Base-by-base conservation (phyloP, 2,797 vertebrate genomes). In the Rousettus madagascariensis region DNA sequence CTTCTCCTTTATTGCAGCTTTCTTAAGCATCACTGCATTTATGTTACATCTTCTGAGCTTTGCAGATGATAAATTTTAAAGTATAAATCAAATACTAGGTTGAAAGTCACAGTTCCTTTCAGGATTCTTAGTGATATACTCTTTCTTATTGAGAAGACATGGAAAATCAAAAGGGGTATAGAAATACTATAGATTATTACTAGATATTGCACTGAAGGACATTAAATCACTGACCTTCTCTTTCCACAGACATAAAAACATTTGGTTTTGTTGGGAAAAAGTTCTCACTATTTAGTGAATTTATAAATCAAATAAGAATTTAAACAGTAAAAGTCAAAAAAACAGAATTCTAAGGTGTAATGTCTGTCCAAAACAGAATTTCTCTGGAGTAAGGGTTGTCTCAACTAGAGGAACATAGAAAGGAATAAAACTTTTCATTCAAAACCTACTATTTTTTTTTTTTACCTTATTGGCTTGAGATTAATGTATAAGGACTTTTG, bases 1-100 rank as follows among this genome's bases (percentile, higher is more conserved):
- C 57, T 91, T 10, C 82, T 26, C 22, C 15, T 97, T 93, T 75
- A 72, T 11, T 9, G 22, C 59, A 33, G 17, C 74, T 95, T 61
- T 96, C 91, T 84, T 92, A 94, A 86, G 9, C 90, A 97, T 68
- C 75, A 61, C 38, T 96, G 94, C 83, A 77, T 95, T 90, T 96
- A 49, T 96, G 77, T 96, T 96, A 69, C 88, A 97, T 93, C 96
- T 97, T 97, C 95, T 90, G 96, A 96, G 97, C 68, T 2, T 8
- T 86, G 85, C 16, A 97, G 57, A 77, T 94, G 71, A 94, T 61
- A 85, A 91, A 85, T 36, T 1, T 1, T 75, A 0, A 65, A 55
- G 10, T 20, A 77, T 74, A 80, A 93, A 69, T 86, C 28, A 69
- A 71, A 24, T 0, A 82, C 90, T 4, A 1, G 33, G 8, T 7